A percentile compares a stretch with the other conserved stretches of the same genome.
Evolutionary conservation across 2,888 invertebrate genomes (phyloP).

Genomic region (Amblyjoppa fuscipennis): DNA sequence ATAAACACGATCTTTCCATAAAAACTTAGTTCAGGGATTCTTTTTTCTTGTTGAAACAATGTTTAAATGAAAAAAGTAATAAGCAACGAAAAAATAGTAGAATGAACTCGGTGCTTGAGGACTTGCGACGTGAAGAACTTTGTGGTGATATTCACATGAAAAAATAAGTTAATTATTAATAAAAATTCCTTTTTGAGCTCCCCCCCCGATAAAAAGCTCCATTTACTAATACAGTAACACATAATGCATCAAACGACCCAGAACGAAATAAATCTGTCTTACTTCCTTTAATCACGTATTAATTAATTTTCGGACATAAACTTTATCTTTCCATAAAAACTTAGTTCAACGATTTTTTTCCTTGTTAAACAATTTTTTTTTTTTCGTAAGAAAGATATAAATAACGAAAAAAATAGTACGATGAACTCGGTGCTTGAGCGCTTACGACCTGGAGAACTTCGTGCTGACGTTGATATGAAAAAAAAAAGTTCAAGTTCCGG

Average conservation of each 20-base stretch:
- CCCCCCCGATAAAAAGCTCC: neutral
- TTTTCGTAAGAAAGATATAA: neutral
- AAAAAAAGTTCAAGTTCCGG: conserved; percentile 44
- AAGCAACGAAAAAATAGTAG: neutral
- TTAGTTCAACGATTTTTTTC: neutral
- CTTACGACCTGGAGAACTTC: conserved; percentile 17
- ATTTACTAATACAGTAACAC: neutral
- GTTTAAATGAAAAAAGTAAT: neutral
- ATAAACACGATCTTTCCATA: no score
- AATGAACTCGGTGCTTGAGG: neutral
- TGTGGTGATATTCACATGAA: neutral
- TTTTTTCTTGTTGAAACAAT: no score
- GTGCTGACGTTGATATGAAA: conserved; percentile 12
- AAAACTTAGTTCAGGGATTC: no score
- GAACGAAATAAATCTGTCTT: neutral
- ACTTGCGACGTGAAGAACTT: conserved; percentile 2
- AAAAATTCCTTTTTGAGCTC: neutral
- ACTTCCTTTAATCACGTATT: neutral
- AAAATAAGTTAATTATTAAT: neutral
- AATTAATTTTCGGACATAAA: neutral
- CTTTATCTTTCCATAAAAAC: neutral
- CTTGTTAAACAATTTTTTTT: no score
- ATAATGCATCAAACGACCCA: neutral
- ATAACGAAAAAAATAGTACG: neutral
- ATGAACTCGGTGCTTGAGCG: neutral